Conservation (phyloP, 2,113 vertebrate species). For the Myotis yumanensis region DNA sequence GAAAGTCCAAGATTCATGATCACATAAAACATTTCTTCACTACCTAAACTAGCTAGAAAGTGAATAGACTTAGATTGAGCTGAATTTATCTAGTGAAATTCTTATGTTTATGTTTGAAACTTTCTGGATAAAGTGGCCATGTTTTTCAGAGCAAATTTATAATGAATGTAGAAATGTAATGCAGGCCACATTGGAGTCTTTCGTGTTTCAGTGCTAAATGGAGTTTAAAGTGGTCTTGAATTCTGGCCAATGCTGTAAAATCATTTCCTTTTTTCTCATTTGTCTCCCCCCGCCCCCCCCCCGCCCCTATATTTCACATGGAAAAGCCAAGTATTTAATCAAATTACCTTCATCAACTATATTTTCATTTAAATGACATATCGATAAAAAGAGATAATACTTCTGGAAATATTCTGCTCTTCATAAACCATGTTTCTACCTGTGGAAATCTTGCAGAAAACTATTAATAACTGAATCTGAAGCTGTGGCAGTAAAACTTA, state of each 20-base stretch:
- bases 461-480: conserved; percentile 52
- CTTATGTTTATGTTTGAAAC: not conserved
- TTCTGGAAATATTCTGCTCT: conserved; percentile 48
- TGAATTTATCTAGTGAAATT: not conserved
- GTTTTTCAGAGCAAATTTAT: not conserved
- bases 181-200: not conserved
- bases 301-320: not conserved
- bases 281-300: not conserved
- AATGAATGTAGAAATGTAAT: conserved; percentile 26
- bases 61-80: not conserved
- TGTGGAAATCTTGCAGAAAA: conserved; percentile 70
- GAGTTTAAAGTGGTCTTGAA: not conserved
- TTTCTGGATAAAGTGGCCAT: not conserved
- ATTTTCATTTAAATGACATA: conserved; percentile 59
- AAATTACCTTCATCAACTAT: conserved; percentile 46
- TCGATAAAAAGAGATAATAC: conserved; percentile 41
- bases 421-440: conserved; percentile 74
- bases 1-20: conserved; percentile 20
- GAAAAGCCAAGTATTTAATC: not conserved
- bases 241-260: not conserved
- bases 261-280: not conserved
- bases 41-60: not conserved
- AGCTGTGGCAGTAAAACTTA: not conserved
- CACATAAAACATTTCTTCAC: conserved; percentile 22
- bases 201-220: not conserved